Conservation (phyloP, 2,888 invertebrate species). For the Scaptomyza parva region DNA sequence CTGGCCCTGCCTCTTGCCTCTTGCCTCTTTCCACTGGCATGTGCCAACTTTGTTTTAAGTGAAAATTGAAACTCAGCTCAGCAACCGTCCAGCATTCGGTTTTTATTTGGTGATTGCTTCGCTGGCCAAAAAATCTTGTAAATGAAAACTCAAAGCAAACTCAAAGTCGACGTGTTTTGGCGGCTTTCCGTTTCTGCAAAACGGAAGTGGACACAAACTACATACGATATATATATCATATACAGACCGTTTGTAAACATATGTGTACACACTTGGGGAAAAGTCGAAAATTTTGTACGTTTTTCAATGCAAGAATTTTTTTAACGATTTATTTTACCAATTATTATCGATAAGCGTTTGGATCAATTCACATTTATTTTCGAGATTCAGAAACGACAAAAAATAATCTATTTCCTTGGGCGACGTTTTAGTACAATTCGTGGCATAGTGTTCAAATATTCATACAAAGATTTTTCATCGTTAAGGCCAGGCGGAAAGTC, state of each 20-base stretch:
- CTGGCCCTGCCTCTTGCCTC: not conserved
- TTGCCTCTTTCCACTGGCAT: conserved; percentile 34
- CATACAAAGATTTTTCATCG: not conserved
- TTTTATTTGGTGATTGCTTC: conserved; percentile 71
- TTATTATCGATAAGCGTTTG: no score
- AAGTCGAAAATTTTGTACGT: no score
- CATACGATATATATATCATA: not conserved
- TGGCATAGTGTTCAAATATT: not conserved
- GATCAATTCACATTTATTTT: no score
- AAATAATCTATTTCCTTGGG: not conserved
- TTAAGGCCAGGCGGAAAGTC: not conserved
- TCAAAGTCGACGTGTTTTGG: conserved; percentile 64
- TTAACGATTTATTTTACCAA: no score
- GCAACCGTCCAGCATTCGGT: conserved; percentile 71
- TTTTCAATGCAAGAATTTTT: no score
- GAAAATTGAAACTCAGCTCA: conserved; percentile 79
- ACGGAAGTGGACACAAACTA: conserved; percentile 25
- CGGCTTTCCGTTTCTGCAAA: conserved; percentile 29
- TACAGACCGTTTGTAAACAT: no score
- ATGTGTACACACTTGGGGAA: no score
- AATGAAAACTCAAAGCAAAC: conserved; percentile 76
- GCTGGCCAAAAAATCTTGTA: conserved; percentile 66
- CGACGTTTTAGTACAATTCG: not conserved
- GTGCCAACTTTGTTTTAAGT: conserved; percentile 78
- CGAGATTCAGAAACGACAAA: no score